Conservation (phyloP, 1,140 invertebrate genomes). For the Brachionus asplanchnoidis region DNA sequence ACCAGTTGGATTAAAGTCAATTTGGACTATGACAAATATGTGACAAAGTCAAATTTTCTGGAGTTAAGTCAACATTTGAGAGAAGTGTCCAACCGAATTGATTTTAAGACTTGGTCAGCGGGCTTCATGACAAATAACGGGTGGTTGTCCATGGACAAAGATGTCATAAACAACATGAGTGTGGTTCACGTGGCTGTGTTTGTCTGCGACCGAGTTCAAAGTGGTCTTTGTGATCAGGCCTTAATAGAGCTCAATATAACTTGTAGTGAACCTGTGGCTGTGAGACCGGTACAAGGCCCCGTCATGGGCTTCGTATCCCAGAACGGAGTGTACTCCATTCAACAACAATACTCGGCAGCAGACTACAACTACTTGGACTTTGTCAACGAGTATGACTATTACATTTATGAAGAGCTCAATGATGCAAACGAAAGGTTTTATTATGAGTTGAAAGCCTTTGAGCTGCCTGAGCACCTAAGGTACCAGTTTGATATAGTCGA, state of each 20-base stretch:
- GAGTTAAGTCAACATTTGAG: neutral
- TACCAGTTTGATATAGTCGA: neutral
- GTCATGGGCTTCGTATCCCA: neutral
- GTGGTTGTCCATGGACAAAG: neutral
- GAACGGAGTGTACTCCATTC: neutral
- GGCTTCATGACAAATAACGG: neutral
- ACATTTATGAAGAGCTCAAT: slow-evolving; percentile 1
- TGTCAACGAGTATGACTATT: slow-evolving; percentile 19
- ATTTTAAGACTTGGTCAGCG: neutral
- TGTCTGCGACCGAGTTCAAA: neutral
- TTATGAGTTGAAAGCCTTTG: neutral
- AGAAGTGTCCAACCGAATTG: neutral
- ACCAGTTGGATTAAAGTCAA: neutral
- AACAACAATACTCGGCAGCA: neutral
- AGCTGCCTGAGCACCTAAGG: neutral
- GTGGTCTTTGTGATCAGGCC: neutral
- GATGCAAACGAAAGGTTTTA: slow-evolving; percentile 33
- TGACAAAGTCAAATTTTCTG: neutral
- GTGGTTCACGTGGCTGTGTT: neutral
- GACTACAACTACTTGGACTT: neutral
- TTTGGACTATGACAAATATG: neutral
- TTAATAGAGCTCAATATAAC: neutral
- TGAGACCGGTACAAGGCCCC: neutral
- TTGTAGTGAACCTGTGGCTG: neutral
- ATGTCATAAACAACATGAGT: neutral